Evolutionary conservation across 2,113 vertebrate genomes (phyloP), one percentile per base, ranked within the genome.

Genomic region (Gorsachius goisagi): DNA sequence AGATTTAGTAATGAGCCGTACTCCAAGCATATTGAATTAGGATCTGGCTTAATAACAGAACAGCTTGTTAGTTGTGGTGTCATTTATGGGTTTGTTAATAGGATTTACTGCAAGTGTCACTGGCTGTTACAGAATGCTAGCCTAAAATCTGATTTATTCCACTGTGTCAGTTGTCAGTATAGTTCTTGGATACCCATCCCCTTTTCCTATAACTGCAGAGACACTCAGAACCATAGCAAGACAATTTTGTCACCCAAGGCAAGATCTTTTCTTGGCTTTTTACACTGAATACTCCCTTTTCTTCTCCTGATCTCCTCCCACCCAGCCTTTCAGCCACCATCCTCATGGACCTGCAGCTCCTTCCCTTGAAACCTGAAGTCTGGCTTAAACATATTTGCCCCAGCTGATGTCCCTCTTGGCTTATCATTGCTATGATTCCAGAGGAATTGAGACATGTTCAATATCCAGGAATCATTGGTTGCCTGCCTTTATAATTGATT

Each of bases 371-470:
- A 71, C 37, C 86, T 68, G 41, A 86, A 93, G 60, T 53, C 76
- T 95, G 93, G 44, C 77, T 95, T 93, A 90, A 86, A 69, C 4
- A 50, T 62, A 66, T 27, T 79, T 94, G 27, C 27, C 81, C 77
- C 53, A 89, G 84, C 73, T 82, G 58, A 78, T 94, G 37, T 78
- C 49, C 89, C 22, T 68, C 17, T 69, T 96, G 95, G 67, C 53
- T 67, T 67, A 4, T 68, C 89, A 62, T 89, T 94, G 76, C 66
- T 94, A 12, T 92, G 94, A 95, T 96, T 97, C 91, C 87, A 84
- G 95, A 96, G 87, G 81, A 94, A 94, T 3, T 86, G 60, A 92
- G 59, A 88, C 37, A 10, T n/a, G 14, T 67, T 81, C 41, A 74
- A 39, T 71, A 89, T 77, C 52, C 52, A 84, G 59, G 59, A 92